Base-by-base conservation (phyloP, 2,888 invertebrate genomes). In the Tenthredo amoena region DNA sequence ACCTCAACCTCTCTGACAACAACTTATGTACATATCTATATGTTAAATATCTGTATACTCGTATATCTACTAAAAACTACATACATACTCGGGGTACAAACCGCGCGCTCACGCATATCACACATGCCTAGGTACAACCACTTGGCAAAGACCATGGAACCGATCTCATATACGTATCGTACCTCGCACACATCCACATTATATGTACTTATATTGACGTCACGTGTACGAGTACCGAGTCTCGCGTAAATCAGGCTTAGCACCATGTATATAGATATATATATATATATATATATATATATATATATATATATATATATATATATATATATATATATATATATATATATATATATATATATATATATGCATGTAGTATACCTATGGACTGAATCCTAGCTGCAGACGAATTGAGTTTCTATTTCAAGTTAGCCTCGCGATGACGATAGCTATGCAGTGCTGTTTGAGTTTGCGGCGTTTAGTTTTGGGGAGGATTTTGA, bases 1-100 rank as follows among this genome's bases (percentile, higher is more conserved):
- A 85, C 85, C 86, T 86, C 86, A 87, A 87, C 87, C 87, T 88
- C 87, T 81, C 86, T 86, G 83, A 83, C 83, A 83, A 83, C 83
- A 83, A 62, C 83, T 68, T 68, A 47, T 83, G 71, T 68, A 81
- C 81, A 62, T 81, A 58, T 62, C 81, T 40, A 55, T 62, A 81
- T 65, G 81, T 77, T 31, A 43, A 43, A 74, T 74, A 74, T 74
- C 72, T 43, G 43, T 74, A 74, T 26, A 43, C 40, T 15, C 43
- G 40, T n/a, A 43, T 74, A 40, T 74, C 43, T 43, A 43, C 72
- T 40, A 15, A 68, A 68, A 68, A 34, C 68, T 34, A 31, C 68
- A 34, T 68, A 34, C 68, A 68, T 68, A 62, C 26, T 34, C 26
- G 68, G 34, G 62, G 62, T 26, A 62, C 2, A 62, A 55, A 55